Conservation (phyloP, 2,113 vertebrate genomes). For the Eurystomus gularis region DNA sequence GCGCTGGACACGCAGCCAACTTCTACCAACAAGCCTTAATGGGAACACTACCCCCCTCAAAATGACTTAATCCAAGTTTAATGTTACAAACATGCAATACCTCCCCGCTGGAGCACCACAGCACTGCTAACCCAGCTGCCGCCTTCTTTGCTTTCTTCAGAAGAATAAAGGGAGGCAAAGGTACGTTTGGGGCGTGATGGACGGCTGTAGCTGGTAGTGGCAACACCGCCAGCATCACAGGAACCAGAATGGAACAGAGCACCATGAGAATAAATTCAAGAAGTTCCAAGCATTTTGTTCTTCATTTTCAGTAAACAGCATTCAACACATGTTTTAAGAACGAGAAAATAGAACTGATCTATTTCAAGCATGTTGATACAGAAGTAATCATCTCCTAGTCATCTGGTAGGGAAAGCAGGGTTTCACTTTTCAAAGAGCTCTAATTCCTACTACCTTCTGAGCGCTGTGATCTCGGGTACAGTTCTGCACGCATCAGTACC, state of each 20-base stretch:
- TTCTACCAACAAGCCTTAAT: neutral
- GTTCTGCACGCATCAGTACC: neutral
- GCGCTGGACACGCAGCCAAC: neutral
- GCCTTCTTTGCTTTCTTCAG: neutral
- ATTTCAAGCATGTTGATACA: neutral
- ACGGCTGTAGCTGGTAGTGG: too few species aligned
- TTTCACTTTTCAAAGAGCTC: neutral
- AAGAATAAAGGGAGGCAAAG: neutral
- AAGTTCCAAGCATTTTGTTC: neutral
- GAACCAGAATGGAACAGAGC: neutral
- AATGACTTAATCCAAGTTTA: neutral
- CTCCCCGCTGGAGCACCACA: neutral
- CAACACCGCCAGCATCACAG: neutral
- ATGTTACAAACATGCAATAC: neutral
- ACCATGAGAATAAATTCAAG: neutral
- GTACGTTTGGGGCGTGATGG: fast-evolving
- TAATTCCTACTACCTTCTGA: neutral
- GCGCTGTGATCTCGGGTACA: neutral
- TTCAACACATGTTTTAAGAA: neutral
- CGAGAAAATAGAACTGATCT: neutral
- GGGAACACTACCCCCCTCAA: neutral
- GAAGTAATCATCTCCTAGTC: neutral
- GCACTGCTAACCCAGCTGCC: neutral
- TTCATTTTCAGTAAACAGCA: neutral
- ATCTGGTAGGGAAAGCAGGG: neutral